Base-by-base conservation (phyloP, 2,888 invertebrate species). In the Pandemis heparana region DNA sequence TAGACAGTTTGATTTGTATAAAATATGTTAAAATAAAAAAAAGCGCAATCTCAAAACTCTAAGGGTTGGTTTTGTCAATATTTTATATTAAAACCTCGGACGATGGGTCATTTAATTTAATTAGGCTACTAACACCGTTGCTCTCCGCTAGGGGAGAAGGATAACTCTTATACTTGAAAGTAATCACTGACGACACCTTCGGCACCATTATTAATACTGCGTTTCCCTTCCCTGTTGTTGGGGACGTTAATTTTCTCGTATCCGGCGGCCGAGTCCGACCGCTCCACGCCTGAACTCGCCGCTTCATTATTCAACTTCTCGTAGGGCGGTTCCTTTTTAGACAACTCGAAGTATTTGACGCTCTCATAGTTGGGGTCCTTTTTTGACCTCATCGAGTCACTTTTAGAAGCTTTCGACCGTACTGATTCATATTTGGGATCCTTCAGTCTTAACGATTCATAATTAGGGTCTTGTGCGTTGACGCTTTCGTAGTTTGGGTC, bases 341-440 rank as follows among this genome's bases (percentile, higher is more conserved):
- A 82, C 1, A 96, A 85, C 75, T 96, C 96, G 81, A 96, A 95
- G 88, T 97, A 97, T 79, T 96, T 96, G 0, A 97, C 97, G 78
- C 97, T 97, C 85, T 97, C 97, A 82, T 97, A 97, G 85, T 97
- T 97, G 0, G 97, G 97, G 92, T 97, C 96, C 63, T 95, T 95
- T 79, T 89, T 84, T 9, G 95, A 95, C 76, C 90, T 90, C 0
- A 96, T 95, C 16, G 95, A 95, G 77, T 96, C 96, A 79, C 96
- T 96, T 82, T 95, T 95, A 0, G 95, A 92, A 59, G 82, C 85
- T 72, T 84, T 91, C 16, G 91, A 92, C 23, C 92, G 83, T 85
- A 97, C 95, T 18, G 97, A 97, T 83, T 97, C 97, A 82, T 97
- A 97, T 85, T 97, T 96, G 0, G 95, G 95, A 85, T 96, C 97